Evolutionary conservation across 1,140 invertebrate species (phyloP).

Genomic region (Camponotus pennsylvanicus): DNA sequence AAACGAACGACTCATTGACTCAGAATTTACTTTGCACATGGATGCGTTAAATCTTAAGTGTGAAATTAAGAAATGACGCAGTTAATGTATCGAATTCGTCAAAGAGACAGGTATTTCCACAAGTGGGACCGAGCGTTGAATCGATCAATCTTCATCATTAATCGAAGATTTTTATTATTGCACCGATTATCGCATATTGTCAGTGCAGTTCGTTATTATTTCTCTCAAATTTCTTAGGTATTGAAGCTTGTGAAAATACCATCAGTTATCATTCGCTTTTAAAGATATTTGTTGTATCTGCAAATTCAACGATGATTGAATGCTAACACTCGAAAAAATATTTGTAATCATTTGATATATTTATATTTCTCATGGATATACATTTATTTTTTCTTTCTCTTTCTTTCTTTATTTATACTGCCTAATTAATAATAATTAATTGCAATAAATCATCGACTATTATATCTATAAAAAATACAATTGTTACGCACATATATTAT

Average conservation of each 20-base stretch:
- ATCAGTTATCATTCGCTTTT: not conserved
- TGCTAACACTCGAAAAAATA: conserved; percentile 3
- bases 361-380: not conserved
- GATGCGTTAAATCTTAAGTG: conserved; percentile 8
- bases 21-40: conserved; percentile 28
- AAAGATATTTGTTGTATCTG: not conserved
- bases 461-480: not conserved
- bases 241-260: not conserved
- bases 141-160: conserved; percentile 55
- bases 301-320: not conserved
- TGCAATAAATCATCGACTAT: not conserved
- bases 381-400: not conserved
- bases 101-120: conserved; percentile 40
- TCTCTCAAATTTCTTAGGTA: conserved; percentile 1
- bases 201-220: conserved; percentile 21
- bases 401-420: not conserved
- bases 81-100: conserved; percentile 35
- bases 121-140: conserved; percentile 11
- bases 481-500: not conserved
- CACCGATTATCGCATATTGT: conserved; percentile 34
- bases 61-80: conserved; percentile 62
- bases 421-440: conserved; percentile 35
- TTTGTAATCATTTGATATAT: not conserved
- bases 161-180: conserved; percentile 58
- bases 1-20: conserved; percentile 25